Percentiles rank a stretch among this genome's conserved stretches.
These are phyloP conservation scores for Hemibagrus guttatus DNA, from an alignment of 2,797 vertebrate species.

Conservation along the genomic window DNA sequence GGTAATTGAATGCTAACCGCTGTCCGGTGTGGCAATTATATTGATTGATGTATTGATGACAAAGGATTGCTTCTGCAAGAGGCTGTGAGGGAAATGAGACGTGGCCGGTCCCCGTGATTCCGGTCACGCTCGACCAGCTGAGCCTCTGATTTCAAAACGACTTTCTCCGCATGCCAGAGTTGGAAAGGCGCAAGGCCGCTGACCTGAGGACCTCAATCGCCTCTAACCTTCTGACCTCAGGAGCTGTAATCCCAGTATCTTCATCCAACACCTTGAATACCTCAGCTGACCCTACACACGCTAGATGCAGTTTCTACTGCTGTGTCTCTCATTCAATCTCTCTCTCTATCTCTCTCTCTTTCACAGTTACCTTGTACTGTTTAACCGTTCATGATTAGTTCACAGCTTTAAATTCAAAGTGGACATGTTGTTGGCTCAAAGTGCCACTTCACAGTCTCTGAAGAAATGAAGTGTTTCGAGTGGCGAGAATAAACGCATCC, in stretches of 20 bases:
- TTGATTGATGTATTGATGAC: slow-evolving; percentile 47
- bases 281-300: slow-evolving; percentile 16
- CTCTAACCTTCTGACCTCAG: slow-evolving; percentile 37
- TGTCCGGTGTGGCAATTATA: slow-evolving; percentile 38
- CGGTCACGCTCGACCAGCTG: slow-evolving; percentile 26
- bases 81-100: background rate
- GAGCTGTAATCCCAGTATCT: slow-evolving; percentile 25
- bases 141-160: slow-evolving; percentile 28
- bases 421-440: background rate
- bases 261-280: background rate
- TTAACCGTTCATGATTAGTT: background rate
- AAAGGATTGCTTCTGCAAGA: slow-evolving; percentile 17
- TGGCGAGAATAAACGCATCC: background rate
- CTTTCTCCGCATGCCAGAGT: slow-evolving; percentile 26
- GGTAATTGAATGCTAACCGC: slow-evolving; percentile 44
- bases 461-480: background rate
- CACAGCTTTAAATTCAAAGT: background rate
- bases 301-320: background rate
- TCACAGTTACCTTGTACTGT: background rate
- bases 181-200: background rate
- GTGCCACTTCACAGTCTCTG: background rate
- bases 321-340: background rate
- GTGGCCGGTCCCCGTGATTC: slow-evolving; percentile 25
- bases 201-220: slow-evolving; percentile 46
- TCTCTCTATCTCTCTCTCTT: background rate